phyloP scores from a whole-genome alignment of 2,888 invertebrate genomes.

The Macaria notata region DNA sequence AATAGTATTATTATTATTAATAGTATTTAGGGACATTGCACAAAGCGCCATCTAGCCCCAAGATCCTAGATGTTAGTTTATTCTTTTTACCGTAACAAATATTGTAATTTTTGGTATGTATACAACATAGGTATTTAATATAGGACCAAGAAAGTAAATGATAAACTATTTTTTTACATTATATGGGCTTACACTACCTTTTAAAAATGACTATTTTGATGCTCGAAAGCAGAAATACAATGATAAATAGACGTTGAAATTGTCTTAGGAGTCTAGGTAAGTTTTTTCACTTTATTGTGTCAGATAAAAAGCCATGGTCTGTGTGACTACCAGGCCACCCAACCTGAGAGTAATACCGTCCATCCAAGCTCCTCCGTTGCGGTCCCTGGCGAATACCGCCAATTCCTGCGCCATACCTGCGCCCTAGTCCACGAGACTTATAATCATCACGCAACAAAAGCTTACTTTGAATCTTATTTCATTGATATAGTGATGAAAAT shows the following conservation, averaged over 20 bases:
- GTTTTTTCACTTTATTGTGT: slow-evolving; percentile 38
- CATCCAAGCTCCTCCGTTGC: slow-evolving; percentile 64
- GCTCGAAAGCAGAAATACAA: too few species aligned
- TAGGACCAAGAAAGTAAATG: neutral
- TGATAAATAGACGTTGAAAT: too few species aligned
- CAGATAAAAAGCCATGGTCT: slow-evolving; percentile 65
- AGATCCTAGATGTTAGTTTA: too few species aligned
- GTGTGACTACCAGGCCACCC: slow-evolving; percentile 75
- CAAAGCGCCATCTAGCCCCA: too few species aligned
- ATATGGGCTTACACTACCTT: too few species aligned
- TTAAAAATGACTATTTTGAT: too few species aligned
- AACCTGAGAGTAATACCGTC: slow-evolving; percentile 59
- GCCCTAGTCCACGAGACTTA: slow-evolving; percentile 58
- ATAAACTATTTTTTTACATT: neutral
- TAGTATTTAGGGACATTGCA: too few species aligned
- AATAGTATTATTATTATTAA: too few species aligned
- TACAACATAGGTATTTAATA: too few species aligned
- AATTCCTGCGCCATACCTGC: slow-evolving; percentile 69
- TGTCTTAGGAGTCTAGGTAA: too few species aligned
- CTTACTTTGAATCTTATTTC: slow-evolving; percentile 47
- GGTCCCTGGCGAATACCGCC: slow-evolving; percentile 79
- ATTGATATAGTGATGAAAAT: slow-evolving; percentile 37
- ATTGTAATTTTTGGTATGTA: too few species aligned
- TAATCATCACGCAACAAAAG: slow-evolving; percentile 33
- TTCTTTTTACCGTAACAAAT: too few species aligned